Percentiles rank a stretch among this genome's conserved stretches.
These are phyloP conservation scores for Furnarius figulus DNA, from an alignment of 2,113 vertebrate species.

Conservation along the genomic window DNA sequence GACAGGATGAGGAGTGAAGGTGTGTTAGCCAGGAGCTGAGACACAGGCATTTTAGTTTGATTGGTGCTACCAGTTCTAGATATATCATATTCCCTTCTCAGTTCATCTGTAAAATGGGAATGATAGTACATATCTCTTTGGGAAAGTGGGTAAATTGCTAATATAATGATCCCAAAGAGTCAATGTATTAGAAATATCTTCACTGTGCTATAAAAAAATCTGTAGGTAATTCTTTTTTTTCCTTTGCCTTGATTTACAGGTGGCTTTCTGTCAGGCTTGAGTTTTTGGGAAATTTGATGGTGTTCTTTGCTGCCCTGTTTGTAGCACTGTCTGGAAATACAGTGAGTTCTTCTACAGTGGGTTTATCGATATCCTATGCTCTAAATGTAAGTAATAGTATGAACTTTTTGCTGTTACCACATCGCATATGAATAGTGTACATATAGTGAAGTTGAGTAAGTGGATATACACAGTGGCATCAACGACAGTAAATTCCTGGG, in stretches of 20 bases:
- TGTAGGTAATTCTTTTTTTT: neutral
- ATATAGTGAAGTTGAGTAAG: neutral
- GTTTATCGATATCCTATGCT: slow-evolving; percentile 70
- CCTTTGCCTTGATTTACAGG: slow-evolving; percentile 33
- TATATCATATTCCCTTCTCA: neutral
- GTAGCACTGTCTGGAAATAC: slow-evolving; percentile 39
- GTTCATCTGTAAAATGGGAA: neutral
- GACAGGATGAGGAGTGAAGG: neutral
- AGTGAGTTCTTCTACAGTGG: slow-evolving; percentile 62
- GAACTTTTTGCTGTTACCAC: neutral
- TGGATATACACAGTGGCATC: neutral
- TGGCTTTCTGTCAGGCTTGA: slow-evolving; percentile 70
- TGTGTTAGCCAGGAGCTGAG: neutral
- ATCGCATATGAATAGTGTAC: neutral
- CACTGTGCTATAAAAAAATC: neutral
- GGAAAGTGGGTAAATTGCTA: neutral
- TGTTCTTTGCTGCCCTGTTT: slow-evolving; percentile 69
- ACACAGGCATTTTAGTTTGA: neutral
- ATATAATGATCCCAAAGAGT: neutral
- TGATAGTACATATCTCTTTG: neutral
- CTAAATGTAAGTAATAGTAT: slow-evolving; percentile 69
- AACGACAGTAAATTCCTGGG: neutral
- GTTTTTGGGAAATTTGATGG: slow-evolving; percentile 66
- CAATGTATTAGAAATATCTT: neutral
- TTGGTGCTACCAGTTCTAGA: neutral